Evolutionary conservation across 2,888 invertebrate genomes (phyloP).

Genomic region (Elgonia sp.): DNA sequence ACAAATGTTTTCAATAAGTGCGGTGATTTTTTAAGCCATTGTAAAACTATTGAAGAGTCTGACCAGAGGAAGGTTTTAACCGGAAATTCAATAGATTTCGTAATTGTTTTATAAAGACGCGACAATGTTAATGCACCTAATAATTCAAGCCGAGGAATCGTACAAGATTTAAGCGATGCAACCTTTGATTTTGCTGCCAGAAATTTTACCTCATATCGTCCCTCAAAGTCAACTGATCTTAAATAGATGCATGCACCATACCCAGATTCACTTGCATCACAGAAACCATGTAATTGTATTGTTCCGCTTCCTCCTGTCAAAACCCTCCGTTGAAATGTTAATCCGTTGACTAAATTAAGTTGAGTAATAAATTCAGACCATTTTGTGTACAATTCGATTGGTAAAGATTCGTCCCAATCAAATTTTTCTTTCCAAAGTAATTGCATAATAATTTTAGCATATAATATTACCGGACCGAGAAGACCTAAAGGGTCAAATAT

Average conservation of each 20-base stretch:
- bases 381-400: conserved; percentile 54
- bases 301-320: background rate
- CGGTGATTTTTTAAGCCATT: too few species aligned
- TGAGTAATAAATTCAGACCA: conserved; percentile 72
- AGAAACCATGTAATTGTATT: too few species aligned
- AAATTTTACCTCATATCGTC: background rate
- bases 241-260: conserved; percentile 74
- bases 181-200: conserved; percentile 21
- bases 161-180: background rate
- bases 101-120: background rate
- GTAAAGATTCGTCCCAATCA: conserved; percentile 77
- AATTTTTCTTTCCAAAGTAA: conserved; percentile 74
- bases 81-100: too few species aligned
- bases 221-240: conserved; percentile 1
- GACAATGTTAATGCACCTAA: conserved; percentile 4
- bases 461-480: conserved; percentile 74
- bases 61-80: too few species aligned
- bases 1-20: too few species aligned
- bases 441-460: conserved; percentile 77
- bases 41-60: too few species aligned
- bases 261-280: conserved; percentile 70
- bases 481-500: conserved; percentile 78
- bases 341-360: conserved; percentile 59
- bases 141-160: background rate
- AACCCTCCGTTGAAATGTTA: conserved; percentile 61